Conservation (phyloP, 2,113 vertebrate species). For the Paracanthobrama guichenoti region DNA sequence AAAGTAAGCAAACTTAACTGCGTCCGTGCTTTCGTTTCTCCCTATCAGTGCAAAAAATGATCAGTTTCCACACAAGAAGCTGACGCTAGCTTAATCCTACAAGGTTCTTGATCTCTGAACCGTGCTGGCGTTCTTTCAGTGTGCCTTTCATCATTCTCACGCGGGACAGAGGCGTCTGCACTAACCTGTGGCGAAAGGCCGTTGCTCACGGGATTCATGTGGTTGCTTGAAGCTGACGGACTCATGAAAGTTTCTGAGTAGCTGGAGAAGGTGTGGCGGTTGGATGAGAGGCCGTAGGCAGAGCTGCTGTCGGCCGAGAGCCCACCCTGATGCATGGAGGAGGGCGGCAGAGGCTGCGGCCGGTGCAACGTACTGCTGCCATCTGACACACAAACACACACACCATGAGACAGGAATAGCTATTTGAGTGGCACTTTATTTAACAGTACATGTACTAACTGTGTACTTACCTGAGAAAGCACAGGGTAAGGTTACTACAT, state of each 20-base stretch:
- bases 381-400: conserved; percentile 71
- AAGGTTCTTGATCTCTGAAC: conserved; percentile 12
- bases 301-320: conserved; percentile 84
- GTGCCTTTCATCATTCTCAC: background rate
- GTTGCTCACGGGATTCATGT: conserved; percentile 97
- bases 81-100: background rate
- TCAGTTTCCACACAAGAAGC: background rate
- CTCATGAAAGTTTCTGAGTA: conserved; percentile 99
- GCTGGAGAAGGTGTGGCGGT: conserved; percentile 95
- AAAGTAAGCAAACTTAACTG: background rate
- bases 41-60: background rate
- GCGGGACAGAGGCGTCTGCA: background rate
- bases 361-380: conserved; percentile 92
- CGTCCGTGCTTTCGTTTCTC: background rate
- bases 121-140: background rate
- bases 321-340: conserved; percentile 98
- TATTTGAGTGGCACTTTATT: too few species aligned
- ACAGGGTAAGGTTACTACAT: too few species aligned
- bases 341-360: conserved; percentile 94
- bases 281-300: conserved; percentile 88
- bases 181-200: conserved; percentile 97
- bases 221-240: conserved; percentile 88
- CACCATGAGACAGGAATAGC: too few species aligned
- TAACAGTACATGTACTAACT: too few species aligned
- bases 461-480: too few species aligned